phyloP scores from a whole-genome alignment of 1,140 invertebrate species.

The Cydia splendana region DNA sequence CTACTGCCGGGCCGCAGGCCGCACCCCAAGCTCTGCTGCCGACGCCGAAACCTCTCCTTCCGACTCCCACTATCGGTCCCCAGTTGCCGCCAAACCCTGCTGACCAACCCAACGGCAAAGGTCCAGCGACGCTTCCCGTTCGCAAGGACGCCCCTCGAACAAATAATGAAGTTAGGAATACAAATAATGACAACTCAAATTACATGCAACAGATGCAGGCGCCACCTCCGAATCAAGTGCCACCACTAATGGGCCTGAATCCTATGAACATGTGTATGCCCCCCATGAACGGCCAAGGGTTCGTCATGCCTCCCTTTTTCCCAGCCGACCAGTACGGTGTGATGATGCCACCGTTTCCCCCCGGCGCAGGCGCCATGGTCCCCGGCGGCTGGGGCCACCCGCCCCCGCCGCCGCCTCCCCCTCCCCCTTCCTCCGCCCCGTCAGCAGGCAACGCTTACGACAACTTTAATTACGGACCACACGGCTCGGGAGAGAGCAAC shows the following conservation, averaged over 20 bases:
- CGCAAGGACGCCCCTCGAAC: conserved; percentile 43
- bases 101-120: conserved; percentile 48
- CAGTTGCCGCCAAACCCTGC: conserved; percentile 51
- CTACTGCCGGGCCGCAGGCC: conserved; percentile 57
- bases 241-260: conserved; percentile 67
- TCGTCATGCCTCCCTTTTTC: conserved; percentile 65
- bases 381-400: conserved; percentile 54
- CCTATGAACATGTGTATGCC: conserved; percentile 66
- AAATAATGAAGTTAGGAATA: conserved; percentile 40
- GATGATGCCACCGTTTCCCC: conserved; percentile 60
- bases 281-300: conserved; percentile 60
- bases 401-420: conserved; percentile 60
- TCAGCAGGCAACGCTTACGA: conserved; percentile 33
- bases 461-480: conserved; percentile 56
- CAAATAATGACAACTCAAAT: conserved; percentile 43
- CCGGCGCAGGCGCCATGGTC: conserved; percentile 49
- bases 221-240: conserved; percentile 57
- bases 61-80: conserved; percentile 67
- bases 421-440: conserved; percentile 48
- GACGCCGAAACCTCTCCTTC: conserved; percentile 69
- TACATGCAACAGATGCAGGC: conserved; percentile 43
- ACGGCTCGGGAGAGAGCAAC: conserved; percentile 61
- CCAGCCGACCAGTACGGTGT: conserved; percentile 68
- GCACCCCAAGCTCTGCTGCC: conserved; percentile 65
- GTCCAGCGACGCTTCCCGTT: conserved; percentile 45